Percentiles rank a stretch among this genome's conserved stretches.
Conservation (phyloP, 2,113 vertebrate species). For the Arenaria interpres region DNA sequence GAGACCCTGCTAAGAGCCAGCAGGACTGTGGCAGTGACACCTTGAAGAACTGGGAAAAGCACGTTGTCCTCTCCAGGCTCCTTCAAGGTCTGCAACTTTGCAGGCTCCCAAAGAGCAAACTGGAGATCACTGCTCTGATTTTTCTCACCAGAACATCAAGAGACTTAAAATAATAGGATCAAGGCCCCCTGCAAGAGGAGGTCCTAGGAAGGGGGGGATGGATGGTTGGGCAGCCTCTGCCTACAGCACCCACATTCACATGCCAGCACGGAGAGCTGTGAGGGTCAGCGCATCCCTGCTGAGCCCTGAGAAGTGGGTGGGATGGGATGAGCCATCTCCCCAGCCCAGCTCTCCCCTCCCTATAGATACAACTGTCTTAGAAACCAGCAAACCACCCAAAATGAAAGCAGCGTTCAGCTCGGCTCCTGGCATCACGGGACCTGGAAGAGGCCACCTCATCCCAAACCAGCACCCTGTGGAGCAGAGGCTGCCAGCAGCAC, state of each 20-base stretch:
- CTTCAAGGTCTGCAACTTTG: neutral
- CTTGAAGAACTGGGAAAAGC: neutral
- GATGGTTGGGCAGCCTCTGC: neutral
- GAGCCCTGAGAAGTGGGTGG: neutral
- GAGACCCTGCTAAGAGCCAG: neutral
- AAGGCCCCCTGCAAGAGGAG: neutral
- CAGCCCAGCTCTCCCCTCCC: neutral
- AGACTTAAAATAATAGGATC: neutral
- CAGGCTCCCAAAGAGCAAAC: neutral
- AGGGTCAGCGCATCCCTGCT: neutral
- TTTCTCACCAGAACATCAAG: neutral
- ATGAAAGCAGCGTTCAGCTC: neutral
- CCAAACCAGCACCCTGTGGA: neutral
- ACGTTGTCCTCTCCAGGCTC: neutral
- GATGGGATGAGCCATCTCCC: neutral
- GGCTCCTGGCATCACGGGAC: neutral
- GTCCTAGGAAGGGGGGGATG: neutral
- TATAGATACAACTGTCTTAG: neutral
- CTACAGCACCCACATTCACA: neutral
- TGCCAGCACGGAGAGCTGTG: fast-evolving
- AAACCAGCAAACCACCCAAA: constrained; percentile 31
- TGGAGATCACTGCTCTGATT: neutral
- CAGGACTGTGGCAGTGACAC: neutral
- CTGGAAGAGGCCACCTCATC: neutral
- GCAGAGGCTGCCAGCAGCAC: neutral